Percentiles rank a stretch among this genome's conserved stretches.
These are phyloP conservation scores for Pheosia gnoma DNA, from an alignment of 2,888 invertebrate genomes.

Conservation along the genomic window DNA sequence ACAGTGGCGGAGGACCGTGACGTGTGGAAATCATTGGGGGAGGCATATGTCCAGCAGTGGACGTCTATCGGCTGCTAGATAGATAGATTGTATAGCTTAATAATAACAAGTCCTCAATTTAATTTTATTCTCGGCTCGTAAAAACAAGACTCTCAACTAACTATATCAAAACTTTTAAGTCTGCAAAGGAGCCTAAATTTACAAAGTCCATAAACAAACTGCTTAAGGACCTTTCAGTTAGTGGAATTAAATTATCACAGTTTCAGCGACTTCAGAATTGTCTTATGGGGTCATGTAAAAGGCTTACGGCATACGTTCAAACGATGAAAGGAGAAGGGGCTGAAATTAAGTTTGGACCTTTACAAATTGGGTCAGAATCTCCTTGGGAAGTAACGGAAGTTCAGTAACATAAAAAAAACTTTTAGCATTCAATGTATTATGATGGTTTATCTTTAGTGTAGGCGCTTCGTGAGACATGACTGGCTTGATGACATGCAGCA, in stretches of 20 bases:
- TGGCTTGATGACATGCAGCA: no score
- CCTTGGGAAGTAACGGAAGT: not conserved
- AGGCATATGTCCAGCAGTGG: no score
- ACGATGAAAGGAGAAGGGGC: not conserved
- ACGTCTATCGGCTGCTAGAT: no score
- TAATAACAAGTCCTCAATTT: not conserved
- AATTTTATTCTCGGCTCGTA: not conserved
- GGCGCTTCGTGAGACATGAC: no score
- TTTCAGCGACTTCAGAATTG: slow-evolving; percentile 11
- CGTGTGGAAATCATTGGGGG: no score
- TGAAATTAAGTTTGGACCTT: slow-evolving; percentile 16
- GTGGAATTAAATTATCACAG: slow-evolving; percentile 20
- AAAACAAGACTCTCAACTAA: slow-evolving; percentile 24
- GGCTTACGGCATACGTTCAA: slow-evolving; percentile 12
- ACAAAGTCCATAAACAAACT: slow-evolving; percentile 20
- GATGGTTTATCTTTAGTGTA: no score
- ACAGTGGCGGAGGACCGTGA: no score
- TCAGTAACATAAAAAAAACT: not conserved
- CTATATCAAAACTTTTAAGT: slow-evolving; percentile 22
- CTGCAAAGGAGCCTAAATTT: slow-evolving; percentile 17
- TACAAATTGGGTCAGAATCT: slow-evolving; percentile 9
- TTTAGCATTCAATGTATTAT: not conserved
- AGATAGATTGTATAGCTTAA: no score
- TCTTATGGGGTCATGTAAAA: slow-evolving; percentile 14
- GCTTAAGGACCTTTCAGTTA: slow-evolving; percentile 5